phyloP scores from a whole-genome alignment of 2,797 vertebrate genomes.

The Pogoniulus pusillus region DNA sequence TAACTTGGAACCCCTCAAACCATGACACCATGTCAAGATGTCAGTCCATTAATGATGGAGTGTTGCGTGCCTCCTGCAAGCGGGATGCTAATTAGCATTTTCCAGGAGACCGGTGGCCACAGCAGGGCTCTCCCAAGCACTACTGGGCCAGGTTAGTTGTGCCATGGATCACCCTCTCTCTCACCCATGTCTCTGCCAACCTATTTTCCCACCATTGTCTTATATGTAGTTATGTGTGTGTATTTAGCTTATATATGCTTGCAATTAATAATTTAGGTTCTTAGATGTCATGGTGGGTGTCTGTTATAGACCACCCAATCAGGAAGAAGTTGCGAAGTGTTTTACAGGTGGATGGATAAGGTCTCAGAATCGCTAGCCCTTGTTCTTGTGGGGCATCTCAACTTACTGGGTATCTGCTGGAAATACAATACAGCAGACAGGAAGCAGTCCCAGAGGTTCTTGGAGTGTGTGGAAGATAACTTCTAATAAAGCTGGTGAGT shows the following conservation, averaged over 20 bases:
- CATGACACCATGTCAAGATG: neutral
- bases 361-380: no score
- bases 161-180: neutral
- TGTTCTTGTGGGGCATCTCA: no score
- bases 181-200: neutral
- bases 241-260: neutral
- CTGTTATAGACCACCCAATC: no score
- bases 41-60: neutral
- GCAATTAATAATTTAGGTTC: neutral
- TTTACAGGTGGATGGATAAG: no score
- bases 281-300: neutral
- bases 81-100: slow-evolving; percentile 87
- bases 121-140: neutral
- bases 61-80: slow-evolving; percentile 12
- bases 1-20: no score
- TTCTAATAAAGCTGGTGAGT: no score
- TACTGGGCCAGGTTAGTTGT: neutral
- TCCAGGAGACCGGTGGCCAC: slow-evolving; percentile 77
- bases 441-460: no score
- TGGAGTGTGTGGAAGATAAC: no score
- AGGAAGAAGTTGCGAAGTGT: no score
- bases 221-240: neutral
- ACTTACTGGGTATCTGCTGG: no score
- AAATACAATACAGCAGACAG: no score
- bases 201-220: neutral